Evolutionary conservation across 2,113 vertebrate genomes (phyloP), one percentile per base, ranked within the genome.

Genomic region (Calidris pygmaea): DNA sequence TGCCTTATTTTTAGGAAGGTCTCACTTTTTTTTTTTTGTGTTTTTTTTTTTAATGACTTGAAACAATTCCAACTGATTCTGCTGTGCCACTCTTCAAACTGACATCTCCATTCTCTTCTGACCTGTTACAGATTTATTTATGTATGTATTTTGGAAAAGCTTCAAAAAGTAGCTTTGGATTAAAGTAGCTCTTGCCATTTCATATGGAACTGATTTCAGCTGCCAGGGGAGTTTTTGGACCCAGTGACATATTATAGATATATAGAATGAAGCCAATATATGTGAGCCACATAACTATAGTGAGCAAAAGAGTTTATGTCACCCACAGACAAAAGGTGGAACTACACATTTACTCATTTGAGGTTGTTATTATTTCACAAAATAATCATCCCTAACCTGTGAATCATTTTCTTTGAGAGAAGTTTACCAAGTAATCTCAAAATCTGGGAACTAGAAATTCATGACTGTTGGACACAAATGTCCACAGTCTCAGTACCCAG

Each of bases 61-160:
- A 78, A 87, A 60, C 22, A 58, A 16, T 74, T 91, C 43, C 66
- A 75, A 26, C 5, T 58, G 70, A 48, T 82, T 79, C 80, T 93
- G 35, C 39, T 66, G 20, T 88, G 41, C 50, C 18, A 21, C 32
- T 93, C 59, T 77, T 95, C 55, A 80, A 80, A 85, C 16, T 63
- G 55, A 34, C 4, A 12, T 65, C 50, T 86, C 24, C 10, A 23
- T 88, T 96, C 30, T 67, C 23, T 59, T 74, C 47, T 79, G 67
- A 90, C 63, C 48, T 79, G 58, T 87, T 88, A 72, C 39, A 81
- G 50, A 60, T 83, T 86, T 93, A 68, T 93, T 83, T 77, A 39
- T 90, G 12, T 74, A 62, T 73, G 6, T 53, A 34, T 67, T 92
- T 93, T 90, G 60, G 87, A 91, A 79, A 87, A 87, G 3, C 30